These are phyloP conservation scores for Ophion ventricosus DNA, from an alignment of 2,888 invertebrate genomes.

Conservation along the genomic window DNA sequence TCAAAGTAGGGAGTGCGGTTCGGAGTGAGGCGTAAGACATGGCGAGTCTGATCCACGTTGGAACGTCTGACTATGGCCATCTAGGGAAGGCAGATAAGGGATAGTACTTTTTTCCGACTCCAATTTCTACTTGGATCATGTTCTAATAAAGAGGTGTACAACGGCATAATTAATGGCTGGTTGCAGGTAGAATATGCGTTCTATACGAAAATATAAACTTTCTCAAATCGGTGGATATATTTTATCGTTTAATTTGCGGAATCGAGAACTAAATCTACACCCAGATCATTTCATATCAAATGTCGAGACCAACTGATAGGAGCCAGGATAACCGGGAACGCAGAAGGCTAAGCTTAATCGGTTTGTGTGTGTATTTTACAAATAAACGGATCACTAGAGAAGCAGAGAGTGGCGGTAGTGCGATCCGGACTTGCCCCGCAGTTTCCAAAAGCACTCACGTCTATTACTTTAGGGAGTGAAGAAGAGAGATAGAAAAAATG, in stretches of 20 bases:
- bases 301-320: conserved; percentile 51
- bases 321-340: conserved; percentile 57
- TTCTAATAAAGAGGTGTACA: conserved; percentile 4
- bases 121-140: too few species aligned
- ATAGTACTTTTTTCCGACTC: too few species aligned
- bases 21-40: too few species aligned
- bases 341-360: not conserved
- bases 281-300: conserved; percentile 25
- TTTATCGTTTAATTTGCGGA: conserved; percentile 2
- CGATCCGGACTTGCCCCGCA: conserved; percentile 32
- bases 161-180: not conserved
- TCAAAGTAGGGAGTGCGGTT: too few species aligned
- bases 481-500: conserved; percentile 13
- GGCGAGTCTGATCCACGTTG: too few species aligned
- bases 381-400: conserved; percentile 48
- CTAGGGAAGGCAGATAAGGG: too few species aligned
- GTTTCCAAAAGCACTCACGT: conserved; percentile 61
- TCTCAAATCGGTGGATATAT: conserved; percentile 13
- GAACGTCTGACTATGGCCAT: too few species aligned
- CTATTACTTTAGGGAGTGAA: conserved; percentile 49
- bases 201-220: not conserved
- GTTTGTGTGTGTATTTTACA: conserved; percentile 37
- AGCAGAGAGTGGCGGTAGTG: conserved; percentile 24
- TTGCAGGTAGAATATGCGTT: not conserved
- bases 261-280: not conserved